phyloP scores from a whole-genome alignment of 2,888 invertebrate species.

The Shargacucullia verbasci region DNA sequence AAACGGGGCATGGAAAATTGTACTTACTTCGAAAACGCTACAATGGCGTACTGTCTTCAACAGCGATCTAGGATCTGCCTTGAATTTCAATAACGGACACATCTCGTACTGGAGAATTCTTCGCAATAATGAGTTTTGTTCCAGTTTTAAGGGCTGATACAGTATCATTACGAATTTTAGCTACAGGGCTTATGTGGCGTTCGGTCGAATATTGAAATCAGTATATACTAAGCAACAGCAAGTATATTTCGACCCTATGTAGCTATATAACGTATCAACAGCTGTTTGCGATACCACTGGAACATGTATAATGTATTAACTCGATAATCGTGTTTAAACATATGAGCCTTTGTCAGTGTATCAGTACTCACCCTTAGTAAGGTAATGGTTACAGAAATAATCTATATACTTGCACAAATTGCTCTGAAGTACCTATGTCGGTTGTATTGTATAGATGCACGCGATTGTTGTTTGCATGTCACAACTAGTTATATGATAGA shows the following conservation, averaged over 20 bases:
- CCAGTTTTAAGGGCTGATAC: too few species aligned
- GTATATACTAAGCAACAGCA: too few species aligned
- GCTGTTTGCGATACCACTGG: too few species aligned
- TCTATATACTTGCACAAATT: slow-evolving; percentile 32
- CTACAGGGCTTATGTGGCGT: too few species aligned
- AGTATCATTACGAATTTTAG: too few species aligned
- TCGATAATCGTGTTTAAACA: too few species aligned
- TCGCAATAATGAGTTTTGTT: not conserved
- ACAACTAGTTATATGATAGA: too few species aligned
- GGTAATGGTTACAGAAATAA: slow-evolving; percentile 37
- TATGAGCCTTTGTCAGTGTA: too few species aligned
- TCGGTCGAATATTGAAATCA: too few species aligned
- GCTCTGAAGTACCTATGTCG: slow-evolving; percentile 17
- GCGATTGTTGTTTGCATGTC: slow-evolving; percentile 27
- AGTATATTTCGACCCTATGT: too few species aligned
- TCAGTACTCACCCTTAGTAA: slow-evolving; percentile 7
- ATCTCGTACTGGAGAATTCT: not conserved
- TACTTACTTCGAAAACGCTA: slow-evolving; percentile 21
- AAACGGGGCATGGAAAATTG: slow-evolving; percentile 30
- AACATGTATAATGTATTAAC: too few species aligned
- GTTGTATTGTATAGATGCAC: slow-evolving; percentile 38
- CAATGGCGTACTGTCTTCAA: slow-evolving; percentile 25
- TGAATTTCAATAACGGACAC: slow-evolving; percentile 28
- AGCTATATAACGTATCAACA: too few species aligned
- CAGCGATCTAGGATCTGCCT: slow-evolving; percentile 22